These are phyloP conservation scores for Orchestes rusci DNA, from an alignment of 2,888 invertebrate species.

Conservation along the genomic window DNA sequence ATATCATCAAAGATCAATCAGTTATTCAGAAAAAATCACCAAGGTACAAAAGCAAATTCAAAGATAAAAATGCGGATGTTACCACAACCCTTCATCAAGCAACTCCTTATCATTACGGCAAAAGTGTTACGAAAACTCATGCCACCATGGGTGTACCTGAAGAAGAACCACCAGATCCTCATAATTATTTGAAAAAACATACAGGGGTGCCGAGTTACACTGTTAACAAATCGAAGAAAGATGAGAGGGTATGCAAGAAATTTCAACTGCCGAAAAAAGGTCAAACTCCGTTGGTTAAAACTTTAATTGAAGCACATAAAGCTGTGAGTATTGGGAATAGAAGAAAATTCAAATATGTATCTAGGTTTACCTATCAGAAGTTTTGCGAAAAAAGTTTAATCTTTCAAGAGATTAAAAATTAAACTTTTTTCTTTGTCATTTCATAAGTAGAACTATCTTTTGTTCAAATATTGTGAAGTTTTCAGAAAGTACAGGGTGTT, in stretches of 20 bases:
- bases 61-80: conserved; percentile 28
- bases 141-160: conserved; percentile 64
- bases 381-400: no score
- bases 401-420: no score
- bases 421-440: no score
- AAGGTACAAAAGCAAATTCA: conserved; percentile 49
- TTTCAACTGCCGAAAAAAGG: conserved; percentile 38
- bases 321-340: conserved; percentile 1
- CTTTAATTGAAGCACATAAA: conserved; percentile 14
- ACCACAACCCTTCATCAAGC: no score
- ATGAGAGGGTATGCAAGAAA: conserved; percentile 35
- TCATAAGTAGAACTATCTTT: no score
- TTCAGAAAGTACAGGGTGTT: no score
- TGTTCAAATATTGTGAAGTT: no score
- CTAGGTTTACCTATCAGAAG: no score
- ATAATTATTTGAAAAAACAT: conserved; percentile 54
- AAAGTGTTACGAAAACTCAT: conserved; percentile 31
- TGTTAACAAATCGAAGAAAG: conserved; percentile 22
- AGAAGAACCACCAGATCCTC: conserved; percentile 52
- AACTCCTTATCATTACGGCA: not conserved
- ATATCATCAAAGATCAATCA: conserved; percentile 43
- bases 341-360: no score
- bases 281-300: conserved; percentile 32
- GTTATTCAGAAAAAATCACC: conserved; percentile 40
- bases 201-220: conserved; percentile 30